Evolutionary conservation across 2,888 invertebrate species (phyloP), one percentile per base, ranked within the genome.

Genomic region (Leptopilina drosophilae): DNA sequence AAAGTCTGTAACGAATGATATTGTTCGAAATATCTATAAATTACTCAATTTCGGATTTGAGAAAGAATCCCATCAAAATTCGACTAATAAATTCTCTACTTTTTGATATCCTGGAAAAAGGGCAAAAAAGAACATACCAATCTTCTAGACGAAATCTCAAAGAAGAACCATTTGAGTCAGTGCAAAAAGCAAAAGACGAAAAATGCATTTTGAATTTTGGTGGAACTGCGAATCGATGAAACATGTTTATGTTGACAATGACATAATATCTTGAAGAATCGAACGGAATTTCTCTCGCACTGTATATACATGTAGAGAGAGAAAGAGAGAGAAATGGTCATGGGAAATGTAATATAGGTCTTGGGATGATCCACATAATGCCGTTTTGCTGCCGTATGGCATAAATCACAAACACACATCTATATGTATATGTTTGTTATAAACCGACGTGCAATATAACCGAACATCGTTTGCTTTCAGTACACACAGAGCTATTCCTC

Each of bases 351-450:
- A 84, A 81, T 85, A 33, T 53, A 84, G 83, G 84, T 83, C 84
- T 84, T 83, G 73, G 84, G 86, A 87, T 87, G 87, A 87, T 87
- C 87, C 86, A 86, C 86, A 85, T 87, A 87, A 87, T 87, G 83
- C 87, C 83, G 42, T 11, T 83, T 81, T 85, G 79, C 84, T 83
- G 83, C 82, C 86, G 85, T 83, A 83, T 81, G 85, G 81, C 86
- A 87, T 86, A 86, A 86, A 86, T 86, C 86, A 86, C 83, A 33
- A 33, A 49, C 49, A 49, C 11, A 49, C 20, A 20, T 20, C 20
- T 49, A 11, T 49, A 49, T 49, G 11, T 49, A 49, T 49, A 83
- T 64, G 81, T 83, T 84, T 83, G 87, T 86, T 87, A 87, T 83
- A 49, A 11, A 87, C 86, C 85, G 85, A 86, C 86, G 82, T 86